phyloP scores from a whole-genome alignment of 1,140 invertebrate species.

The Neodiprion fabricii region DNA sequence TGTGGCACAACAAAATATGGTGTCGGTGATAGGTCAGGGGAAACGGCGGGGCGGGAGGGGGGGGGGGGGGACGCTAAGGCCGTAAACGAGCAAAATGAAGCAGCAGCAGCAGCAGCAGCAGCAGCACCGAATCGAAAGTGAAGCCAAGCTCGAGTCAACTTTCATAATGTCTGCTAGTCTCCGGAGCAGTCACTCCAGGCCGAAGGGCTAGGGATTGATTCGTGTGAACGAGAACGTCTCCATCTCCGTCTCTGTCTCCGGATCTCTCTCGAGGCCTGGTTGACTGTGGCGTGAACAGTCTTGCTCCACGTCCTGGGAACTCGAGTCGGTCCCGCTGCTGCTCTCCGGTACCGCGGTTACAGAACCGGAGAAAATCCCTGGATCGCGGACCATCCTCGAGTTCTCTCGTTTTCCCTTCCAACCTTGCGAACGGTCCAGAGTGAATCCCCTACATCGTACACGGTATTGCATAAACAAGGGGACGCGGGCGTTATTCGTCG shows the following conservation, averaged over 20 bases:
- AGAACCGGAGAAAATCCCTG: too few relatives aligned
- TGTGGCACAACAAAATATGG: too few relatives aligned
- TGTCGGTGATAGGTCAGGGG: too few relatives aligned
- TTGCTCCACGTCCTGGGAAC: slow-evolving; percentile 6
- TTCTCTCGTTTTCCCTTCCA: too few relatives aligned
- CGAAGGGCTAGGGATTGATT: not conserved
- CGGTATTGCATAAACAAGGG: too few relatives aligned
- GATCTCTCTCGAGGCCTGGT: not conserved
- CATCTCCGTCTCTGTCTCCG: not conserved
- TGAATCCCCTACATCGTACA: too few relatives aligned
- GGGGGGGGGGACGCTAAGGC: not conserved
- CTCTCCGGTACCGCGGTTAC: too few relatives aligned
- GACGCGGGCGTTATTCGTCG: too few relatives aligned
- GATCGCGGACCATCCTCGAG: not conserved
- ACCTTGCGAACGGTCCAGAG: too few relatives aligned
- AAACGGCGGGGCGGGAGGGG: not conserved
- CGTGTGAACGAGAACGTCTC: not conserved
- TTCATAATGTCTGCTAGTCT: slow-evolving; percentile 30
- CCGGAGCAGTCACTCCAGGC: not conserved
- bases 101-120: not conserved
- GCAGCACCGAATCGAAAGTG: slow-evolving; percentile 42
- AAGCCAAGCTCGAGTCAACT: slow-evolving; percentile 44
- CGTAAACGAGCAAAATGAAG: too few relatives aligned
- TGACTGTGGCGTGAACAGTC: not conserved
- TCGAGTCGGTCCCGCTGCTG: not conserved